These are phyloP conservation scores for Struthidea cinerea DNA, from an alignment of 2,113 vertebrate species.

Conservation along the genomic window DNA sequence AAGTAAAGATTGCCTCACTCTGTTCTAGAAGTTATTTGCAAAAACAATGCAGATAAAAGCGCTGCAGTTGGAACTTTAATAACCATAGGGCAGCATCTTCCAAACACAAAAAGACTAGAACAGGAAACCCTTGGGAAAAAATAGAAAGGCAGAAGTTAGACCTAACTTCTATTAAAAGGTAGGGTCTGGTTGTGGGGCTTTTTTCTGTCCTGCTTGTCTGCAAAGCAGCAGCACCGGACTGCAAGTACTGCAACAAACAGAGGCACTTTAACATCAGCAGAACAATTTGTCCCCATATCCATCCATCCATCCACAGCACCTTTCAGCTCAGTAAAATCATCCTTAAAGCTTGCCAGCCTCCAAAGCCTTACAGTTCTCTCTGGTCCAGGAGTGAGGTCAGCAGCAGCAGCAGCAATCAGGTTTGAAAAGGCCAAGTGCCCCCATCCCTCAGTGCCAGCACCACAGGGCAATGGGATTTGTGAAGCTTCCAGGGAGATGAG, in stretches of 20 bases:
- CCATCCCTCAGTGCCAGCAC: not conserved
- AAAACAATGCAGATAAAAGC: not conserved
- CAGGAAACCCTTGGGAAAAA: not conserved
- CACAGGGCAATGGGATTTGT: accelerated
- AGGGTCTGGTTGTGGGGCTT: accelerated
- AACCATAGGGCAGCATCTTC: not conserved
- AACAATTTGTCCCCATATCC: not conserved
- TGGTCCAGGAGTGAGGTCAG: not conserved
- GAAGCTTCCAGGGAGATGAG: not conserved
- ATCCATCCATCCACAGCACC: not conserved
- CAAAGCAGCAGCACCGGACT: not conserved
- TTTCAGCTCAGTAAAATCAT: not conserved
- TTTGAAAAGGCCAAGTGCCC: not conserved
- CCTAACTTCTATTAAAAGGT: not conserved
- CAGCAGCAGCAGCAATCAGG: not conserved
- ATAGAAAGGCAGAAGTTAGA: not conserved
- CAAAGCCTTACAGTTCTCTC: not conserved
- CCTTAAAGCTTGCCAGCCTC: not conserved
- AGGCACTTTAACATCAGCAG: not conserved
- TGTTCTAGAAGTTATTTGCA: not conserved
- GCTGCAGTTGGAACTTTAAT: not conserved
- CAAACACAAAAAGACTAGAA: not conserved
- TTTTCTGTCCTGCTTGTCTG: not conserved
- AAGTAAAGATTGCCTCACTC: not conserved
- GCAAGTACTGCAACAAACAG: not conserved